These are phyloP conservation scores for Emys orbicularis DNA, from an alignment of 2,797 vertebrate genomes.

Conservation along the genomic window DNA sequence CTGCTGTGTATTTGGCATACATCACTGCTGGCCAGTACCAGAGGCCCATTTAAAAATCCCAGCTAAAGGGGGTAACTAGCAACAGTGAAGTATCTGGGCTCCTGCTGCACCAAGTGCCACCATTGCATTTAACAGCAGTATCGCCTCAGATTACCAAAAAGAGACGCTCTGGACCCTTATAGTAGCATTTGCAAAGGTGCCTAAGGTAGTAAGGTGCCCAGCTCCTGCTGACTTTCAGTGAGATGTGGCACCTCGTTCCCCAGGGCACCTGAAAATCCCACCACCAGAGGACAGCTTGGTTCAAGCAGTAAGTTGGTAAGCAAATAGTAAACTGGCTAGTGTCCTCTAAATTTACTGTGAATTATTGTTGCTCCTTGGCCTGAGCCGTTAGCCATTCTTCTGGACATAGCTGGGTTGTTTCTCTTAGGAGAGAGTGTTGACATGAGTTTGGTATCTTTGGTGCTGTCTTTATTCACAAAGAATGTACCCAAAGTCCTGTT, in stretches of 20 bases:
- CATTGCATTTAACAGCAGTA: not conserved
- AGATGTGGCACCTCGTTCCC: not conserved
- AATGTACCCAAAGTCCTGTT: no score
- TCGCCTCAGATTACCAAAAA: not conserved
- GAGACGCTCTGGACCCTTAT: not conserved
- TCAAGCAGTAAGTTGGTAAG: not conserved
- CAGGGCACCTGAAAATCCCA: not conserved
- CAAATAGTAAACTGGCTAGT: not conserved
- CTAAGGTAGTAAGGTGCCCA: no score
- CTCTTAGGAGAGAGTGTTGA: not conserved
- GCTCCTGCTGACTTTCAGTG: no score
- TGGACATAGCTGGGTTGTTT: not conserved
- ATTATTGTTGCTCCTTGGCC: not conserved
- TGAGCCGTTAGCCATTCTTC: not conserved
- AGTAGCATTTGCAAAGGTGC: not conserved
- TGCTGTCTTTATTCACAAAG: not conserved
- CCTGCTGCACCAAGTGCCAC: not conserved
- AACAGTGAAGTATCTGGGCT: no score
- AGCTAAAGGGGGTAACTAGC: not conserved
- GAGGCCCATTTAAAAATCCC: not conserved
- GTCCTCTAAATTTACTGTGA: not conserved
- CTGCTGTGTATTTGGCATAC: not conserved
- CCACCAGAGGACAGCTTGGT: not conserved
- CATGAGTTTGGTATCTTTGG: no score
- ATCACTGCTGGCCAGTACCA: not conserved